Conservation (phyloP, 2,888 invertebrate species). For the Galerucella nymphaeae region DNA sequence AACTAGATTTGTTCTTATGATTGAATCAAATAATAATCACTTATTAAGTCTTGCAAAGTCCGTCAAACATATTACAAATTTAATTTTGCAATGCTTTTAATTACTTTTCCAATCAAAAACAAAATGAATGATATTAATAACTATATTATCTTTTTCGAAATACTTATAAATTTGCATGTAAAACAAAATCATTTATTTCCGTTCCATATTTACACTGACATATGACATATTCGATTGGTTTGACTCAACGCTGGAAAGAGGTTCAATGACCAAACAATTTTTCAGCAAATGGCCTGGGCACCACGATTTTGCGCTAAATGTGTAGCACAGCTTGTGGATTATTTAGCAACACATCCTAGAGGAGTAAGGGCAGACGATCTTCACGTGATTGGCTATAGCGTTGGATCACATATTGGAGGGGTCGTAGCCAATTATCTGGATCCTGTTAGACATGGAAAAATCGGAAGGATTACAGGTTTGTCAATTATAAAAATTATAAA, state of each 20-base stretch:
- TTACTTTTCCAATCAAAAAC: neutral
- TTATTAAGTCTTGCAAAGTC: neutral
- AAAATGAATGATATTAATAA: neutral
- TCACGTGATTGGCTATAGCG: conserved; percentile 88
- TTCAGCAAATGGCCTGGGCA: conserved; percentile 64
- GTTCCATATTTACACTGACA: too few species aligned
- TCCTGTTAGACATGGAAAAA: conserved; percentile 79
- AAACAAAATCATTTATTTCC: too few species aligned
- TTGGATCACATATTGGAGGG: conserved; percentile 88
- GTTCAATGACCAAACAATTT: conserved; percentile 14
- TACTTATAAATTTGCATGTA: too few species aligned
- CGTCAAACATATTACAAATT: neutral
- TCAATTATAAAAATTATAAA: too few species aligned
- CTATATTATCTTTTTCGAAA: neutral
- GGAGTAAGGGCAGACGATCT: conserved; percentile 79
- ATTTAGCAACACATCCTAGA: conserved; percentile 81
- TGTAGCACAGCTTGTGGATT: conserved; percentile 83
- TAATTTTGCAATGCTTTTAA: neutral
- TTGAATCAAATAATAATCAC: neutral
- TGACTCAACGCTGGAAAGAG: too few species aligned
- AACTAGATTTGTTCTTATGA: neutral
- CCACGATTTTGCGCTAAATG: conserved; percentile 71
- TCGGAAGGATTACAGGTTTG: conserved; percentile 85
- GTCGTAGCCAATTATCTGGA: conserved; percentile 83
- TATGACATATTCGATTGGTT: too few species aligned